Evolutionary conservation across 1,140 invertebrate species (phyloP).

Genomic region (Papilio glaucus): DNA sequence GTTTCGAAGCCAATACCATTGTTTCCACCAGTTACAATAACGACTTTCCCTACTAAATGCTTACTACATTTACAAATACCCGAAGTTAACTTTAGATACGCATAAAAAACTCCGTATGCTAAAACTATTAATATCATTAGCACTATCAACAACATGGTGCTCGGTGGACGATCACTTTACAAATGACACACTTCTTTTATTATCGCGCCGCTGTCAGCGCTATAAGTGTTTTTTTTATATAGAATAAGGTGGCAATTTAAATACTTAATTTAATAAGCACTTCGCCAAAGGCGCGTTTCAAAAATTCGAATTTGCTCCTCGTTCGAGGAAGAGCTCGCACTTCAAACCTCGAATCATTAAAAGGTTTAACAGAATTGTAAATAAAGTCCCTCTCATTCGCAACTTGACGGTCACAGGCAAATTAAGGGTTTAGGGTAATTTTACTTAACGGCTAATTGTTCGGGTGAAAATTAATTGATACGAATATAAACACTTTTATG

Average conservation of each 20-base stretch:
- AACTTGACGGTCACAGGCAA: conserved; percentile 22
- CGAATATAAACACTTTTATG: conserved; percentile 1
- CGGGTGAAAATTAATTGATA: conserved; percentile 26
- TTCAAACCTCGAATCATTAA: conserved; percentile 11
- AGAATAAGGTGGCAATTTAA: not conserved
- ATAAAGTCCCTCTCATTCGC: conserved; percentile 29
- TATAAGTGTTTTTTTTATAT: not conserved
- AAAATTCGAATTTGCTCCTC: conserved; percentile 12
- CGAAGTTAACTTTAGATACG: conserved; percentile 5
- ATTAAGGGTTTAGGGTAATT: conserved; percentile 28
- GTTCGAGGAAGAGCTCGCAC: conserved; percentile 2
- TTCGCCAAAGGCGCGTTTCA: not conserved
- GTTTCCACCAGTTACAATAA: conserved; percentile 50
- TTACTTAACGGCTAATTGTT: conserved; percentile 30
- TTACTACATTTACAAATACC: conserved; percentile 49
- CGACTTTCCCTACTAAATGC: conserved; percentile 46
- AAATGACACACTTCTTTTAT: not conserved
- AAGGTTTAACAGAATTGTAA: conserved; percentile 27
- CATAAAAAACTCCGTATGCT: not conserved
- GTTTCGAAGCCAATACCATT: conserved; percentile 53
- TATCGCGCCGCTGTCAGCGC: not conserved
- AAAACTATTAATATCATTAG: not conserved
- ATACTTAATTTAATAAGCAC: not conserved
- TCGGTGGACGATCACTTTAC: not conserved
- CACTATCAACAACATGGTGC: conserved; percentile 19